These are phyloP conservation scores for Piscicola geometra DNA, from an alignment of 2,888 invertebrate genomes.

Conservation along the genomic window DNA sequence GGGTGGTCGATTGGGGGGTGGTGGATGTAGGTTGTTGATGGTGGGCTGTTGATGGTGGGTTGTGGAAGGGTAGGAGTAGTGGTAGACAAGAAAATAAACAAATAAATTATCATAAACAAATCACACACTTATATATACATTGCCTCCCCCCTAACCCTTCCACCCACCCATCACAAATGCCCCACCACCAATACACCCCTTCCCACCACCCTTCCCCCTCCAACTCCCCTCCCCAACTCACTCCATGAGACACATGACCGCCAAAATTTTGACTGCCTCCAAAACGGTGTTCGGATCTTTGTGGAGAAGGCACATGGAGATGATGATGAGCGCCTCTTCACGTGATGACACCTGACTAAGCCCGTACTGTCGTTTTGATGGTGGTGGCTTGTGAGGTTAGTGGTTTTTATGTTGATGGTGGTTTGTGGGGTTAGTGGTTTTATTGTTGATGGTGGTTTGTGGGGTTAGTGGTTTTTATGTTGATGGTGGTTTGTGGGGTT, in stretches of 20 bases:
- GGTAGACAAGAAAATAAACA: too few relatives aligned
- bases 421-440: too few relatives aligned
- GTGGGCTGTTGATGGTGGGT: too few relatives aligned
- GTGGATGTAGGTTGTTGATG: background rate
- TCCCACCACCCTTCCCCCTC: background rate
- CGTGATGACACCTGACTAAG: slow-evolving; percentile 77
- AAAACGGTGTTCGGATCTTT: slow-evolving; percentile 79
- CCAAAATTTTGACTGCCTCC: slow-evolving; percentile 75
- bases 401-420: too few relatives aligned
- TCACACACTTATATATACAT: background rate
- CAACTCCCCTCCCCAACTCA: slow-evolving; percentile 65
- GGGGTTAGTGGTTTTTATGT: too few relatives aligned
- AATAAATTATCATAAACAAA: background rate
- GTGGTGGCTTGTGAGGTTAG: slow-evolving; percentile 1
- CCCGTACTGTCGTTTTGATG: slow-evolving; percentile 74
- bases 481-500: too few relatives aligned
- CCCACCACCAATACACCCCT: slow-evolving; percentile 21
- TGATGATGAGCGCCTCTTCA: slow-evolving; percentile 70
- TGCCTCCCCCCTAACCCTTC: background rate
- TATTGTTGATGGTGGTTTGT: too few relatives aligned
- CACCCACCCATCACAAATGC: background rate
- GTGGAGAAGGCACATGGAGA: slow-evolving; percentile 69
- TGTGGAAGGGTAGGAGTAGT: too few relatives aligned
- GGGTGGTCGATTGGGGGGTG: background rate
- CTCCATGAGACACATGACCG: slow-evolving; percentile 82